Conservation (phyloP, 2,888 invertebrate genomes). For the Parochlus steinenii region DNA sequence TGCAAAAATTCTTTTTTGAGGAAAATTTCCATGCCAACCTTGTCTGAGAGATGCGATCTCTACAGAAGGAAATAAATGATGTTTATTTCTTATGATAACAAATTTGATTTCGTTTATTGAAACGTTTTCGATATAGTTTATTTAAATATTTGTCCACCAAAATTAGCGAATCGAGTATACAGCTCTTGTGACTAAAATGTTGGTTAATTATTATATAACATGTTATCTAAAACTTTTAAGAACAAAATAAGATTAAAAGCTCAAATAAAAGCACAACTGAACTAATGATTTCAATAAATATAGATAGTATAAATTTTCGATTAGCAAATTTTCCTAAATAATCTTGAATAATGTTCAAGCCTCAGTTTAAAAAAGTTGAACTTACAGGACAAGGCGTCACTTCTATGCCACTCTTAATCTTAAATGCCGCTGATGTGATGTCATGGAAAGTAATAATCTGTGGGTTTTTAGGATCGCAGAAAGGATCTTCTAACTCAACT, state of each 20-base stretch:
- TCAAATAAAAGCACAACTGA: too few species aligned
- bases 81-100: constrained; percentile 5
- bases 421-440: constrained; percentile 75
- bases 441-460: constrained; percentile 63
- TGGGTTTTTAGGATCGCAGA: constrained; percentile 52
- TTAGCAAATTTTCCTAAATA: too few species aligned
- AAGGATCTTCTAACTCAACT: constrained; percentile 29
- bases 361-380: background rate
- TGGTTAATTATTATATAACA: too few species aligned
- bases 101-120: too few species aligned
- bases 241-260: too few species aligned
- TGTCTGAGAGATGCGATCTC: constrained; percentile 67
- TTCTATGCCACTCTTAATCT: constrained; percentile 67
- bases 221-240: too few species aligned
- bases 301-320: too few species aligned
- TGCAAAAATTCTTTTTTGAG: constrained; percentile 91
- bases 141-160: too few species aligned
- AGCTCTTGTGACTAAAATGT: too few species aligned
- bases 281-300: too few species aligned
- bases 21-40: constrained; percentile 71
- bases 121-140: too few species aligned
- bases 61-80: constrained; percentile 24
- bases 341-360: constrained; percentile 3
- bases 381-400: constrained; percentile 79
- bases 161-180: too few species aligned